Base-by-base conservation (phyloP, 2,888 invertebrate genomes). In the Coenonympha glycerion region DNA sequence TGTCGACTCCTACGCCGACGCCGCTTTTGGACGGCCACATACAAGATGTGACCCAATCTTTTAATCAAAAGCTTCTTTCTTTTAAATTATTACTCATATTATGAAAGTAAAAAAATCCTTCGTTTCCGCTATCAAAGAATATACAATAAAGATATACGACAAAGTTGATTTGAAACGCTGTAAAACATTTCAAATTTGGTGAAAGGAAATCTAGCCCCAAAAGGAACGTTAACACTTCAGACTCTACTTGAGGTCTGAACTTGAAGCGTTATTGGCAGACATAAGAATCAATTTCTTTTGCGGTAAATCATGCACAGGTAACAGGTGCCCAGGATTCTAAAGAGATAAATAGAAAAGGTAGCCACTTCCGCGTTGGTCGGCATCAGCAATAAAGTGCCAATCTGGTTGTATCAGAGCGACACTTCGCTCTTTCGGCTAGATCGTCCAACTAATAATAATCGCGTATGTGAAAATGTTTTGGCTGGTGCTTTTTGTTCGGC, bases 361-460 rank as follows among this genome's bases (percentile, higher is more conserved):
- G n/a, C 11, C 9, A 19, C 13, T 28, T 19, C 9, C 15, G 9
- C 19, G 22, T 13, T 15, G 9, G 8, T 8, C 34, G 11, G 16
- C 16, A 37, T 8, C 34, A 19, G 16, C 16, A 37, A 21, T 19
- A 36, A 48, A 51, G 41, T 36, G 37, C 41, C 60, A 75, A 72
- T 70, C 62, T 60, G 61, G 61, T 65, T 73, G 73, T 72, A 75
- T 72, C 75, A 64, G 69, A 66, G 70, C 72, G 77, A 81, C 85
- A 82, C 81, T 84, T 76, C 78, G 75, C 83, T 77, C 82, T 85
- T 78, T 85, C 83, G 86, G 62, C 81, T 86, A 86, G 84, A 82
- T 79, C 86, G 85, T 85, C 87, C 86, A 86, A 80, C 87, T 87
- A 87, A 86, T 87, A 87, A 86, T 87, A 87, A 76, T 75, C 80